phyloP scores from a whole-genome alignment of 2,888 invertebrate species.

The Tribolium freemani region DNA sequence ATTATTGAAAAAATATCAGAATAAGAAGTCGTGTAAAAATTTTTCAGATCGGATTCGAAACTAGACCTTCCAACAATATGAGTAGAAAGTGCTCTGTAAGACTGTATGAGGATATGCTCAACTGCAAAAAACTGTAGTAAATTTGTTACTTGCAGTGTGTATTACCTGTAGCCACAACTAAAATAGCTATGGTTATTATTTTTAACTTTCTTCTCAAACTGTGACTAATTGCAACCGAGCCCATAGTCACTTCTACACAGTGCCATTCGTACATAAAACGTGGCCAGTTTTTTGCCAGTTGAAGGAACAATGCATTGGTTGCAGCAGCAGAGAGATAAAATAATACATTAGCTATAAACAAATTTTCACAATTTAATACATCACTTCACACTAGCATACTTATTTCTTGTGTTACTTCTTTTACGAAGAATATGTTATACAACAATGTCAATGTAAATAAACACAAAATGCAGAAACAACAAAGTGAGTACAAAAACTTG shows the following conservation, averaged over 20 bases:
- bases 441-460: background rate
- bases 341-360: background rate
- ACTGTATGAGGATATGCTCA: background rate
- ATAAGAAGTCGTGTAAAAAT: background rate
- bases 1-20: background rate
- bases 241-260: background rate
- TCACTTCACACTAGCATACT: background rate
- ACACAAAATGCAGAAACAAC: background rate
- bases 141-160: background rate
- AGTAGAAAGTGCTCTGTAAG: background rate
- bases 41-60: background rate
- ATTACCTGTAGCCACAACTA: background rate
- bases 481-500: background rate
- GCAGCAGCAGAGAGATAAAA: background rate
- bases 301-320: background rate
- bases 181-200: background rate
- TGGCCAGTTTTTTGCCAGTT: background rate
- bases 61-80: background rate
- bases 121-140: background rate
- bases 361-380: background rate
- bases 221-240: background rate
- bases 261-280: background rate
- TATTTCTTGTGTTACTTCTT: background rate
- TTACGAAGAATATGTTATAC: background rate
- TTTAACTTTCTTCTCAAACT: constrained; percentile 4